A percentile compares a stretch with the other conserved stretches of the same genome.
phyloP scores from a whole-genome alignment of 2,797 vertebrate genomes.

The Macropus fuliginosus region DNA sequence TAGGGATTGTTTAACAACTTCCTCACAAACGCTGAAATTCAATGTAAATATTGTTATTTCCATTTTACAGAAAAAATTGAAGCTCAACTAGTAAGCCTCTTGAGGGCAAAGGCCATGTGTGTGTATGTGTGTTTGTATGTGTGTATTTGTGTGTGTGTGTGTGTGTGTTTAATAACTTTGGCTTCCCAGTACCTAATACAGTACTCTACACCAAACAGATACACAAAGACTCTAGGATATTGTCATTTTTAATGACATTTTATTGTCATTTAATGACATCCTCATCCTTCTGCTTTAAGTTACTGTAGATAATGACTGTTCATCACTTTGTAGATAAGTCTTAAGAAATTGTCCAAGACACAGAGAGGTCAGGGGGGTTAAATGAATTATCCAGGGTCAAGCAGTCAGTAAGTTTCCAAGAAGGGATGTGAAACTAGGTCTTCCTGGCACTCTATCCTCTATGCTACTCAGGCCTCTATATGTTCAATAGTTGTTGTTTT shows the following conservation, averaged over 20 bases:
- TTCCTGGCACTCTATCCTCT: neutral
- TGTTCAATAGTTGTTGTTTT: neutral
- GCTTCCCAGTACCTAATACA: neutral
- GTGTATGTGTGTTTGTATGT: too few relatives aligned
- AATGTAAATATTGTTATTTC: neutral
- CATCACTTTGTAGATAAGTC: neutral
- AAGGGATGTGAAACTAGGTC: neutral
- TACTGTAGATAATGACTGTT: neutral
- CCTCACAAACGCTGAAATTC: neutral
- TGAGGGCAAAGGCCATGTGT: neutral
- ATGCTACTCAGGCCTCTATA: neutral
- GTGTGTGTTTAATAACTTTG: neutral
- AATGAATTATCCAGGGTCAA: neutral
- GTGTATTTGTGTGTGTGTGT: too few relatives aligned
- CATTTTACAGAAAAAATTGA: neutral
- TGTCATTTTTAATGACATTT: neutral
- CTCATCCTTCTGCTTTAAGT: neutral
- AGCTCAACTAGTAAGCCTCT: neutral
- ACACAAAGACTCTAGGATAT: neutral
- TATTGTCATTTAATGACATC: neutral
- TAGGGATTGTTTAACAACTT: neutral
- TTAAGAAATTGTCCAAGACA: neutral
- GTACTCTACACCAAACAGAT: neutral
- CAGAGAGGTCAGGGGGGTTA: neutral
- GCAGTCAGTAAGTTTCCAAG: neutral